phyloP scores from a whole-genome alignment of 2,888 invertebrate genomes.

The Oscheius sp. region DNA sequence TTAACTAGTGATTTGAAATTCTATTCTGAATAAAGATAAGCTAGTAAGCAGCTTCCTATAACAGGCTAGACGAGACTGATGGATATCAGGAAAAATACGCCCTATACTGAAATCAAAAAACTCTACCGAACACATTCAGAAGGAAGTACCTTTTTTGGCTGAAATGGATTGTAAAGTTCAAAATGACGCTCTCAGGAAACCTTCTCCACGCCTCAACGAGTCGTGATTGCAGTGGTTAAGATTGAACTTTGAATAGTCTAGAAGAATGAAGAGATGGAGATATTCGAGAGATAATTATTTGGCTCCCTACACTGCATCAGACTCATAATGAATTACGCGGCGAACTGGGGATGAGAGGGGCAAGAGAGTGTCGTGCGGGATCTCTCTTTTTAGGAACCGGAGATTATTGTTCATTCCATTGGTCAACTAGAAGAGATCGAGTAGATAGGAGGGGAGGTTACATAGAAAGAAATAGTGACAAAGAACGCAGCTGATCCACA shows the following conservation, averaged over 20 bases:
- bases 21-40: too few relatives aligned
- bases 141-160: too few relatives aligned
- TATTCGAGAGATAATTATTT: constrained; percentile 10
- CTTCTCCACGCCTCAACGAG: neutral
- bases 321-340: constrained; percentile 21
- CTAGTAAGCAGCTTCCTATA: too few relatives aligned
- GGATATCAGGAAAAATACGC: too few relatives aligned
- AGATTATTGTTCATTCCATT: constrained; percentile 11
- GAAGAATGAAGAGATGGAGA: neutral
- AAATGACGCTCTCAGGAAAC: neutral
- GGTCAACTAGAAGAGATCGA: neutral
- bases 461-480: neutral
- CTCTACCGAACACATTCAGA: too few relatives aligned
- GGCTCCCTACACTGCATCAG: constrained; percentile 11
- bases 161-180: neutral
- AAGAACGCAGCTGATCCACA: neutral
- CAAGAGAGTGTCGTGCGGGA: neutral
- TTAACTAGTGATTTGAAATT: too few relatives aligned
- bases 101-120: too few relatives aligned
- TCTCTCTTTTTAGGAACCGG: constrained; percentile 13
- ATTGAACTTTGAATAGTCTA: neutral
- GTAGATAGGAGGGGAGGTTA: neutral
- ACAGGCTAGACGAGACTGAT: too few relatives aligned
- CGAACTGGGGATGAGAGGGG: constrained; percentile 1
- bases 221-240: neutral